Evolutionary conservation across 2,888 invertebrate genomes (phyloP), one percentile per base, ranked within the genome.

Genomic region (Liposcelis brunnea): DNA sequence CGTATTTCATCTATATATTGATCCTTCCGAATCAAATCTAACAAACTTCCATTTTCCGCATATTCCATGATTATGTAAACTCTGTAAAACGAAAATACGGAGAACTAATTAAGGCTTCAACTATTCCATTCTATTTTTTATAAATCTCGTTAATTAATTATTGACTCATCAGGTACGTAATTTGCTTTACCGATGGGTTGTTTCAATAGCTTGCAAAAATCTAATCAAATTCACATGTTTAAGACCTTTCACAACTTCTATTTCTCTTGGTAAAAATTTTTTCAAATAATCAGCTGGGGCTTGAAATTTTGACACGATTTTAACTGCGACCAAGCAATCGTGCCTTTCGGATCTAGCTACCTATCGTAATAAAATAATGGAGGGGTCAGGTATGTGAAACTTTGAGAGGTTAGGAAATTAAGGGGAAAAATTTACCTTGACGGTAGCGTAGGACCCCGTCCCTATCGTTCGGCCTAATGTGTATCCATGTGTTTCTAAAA

Each of bases 21-120:
- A 51, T 83, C 79, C 49, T 73, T 75, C 32, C 81, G 70, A 50
- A 85, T 81, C 45, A 80, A 71, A 51, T 85, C 84, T 47, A 84
- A 62, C 15, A 85, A 66, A 52, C 81, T 83, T 8, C 85, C 85
- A 54, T 82, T 82, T 55, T 79, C 76, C 2, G 84, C 85, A 56
- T 75, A 78, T 61, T 85, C 83, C 85, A 85, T 85, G 31, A 85
- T 77, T 52, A 85, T 77, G 57, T 85, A 85, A 2, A 85, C 80
- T 56, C 84, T 81, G 54, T 32, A 47, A 40, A 21, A 44, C 26
- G 5, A 26, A 26, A 26, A 26, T 26, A 26, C 26, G 26, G 26
- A 26, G 26, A 26, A 26, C 26, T 26, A 8, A 26, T 26, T 26
- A 26, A 26, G 26, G 26, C 26, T 26, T 26, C 26, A 26, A 26